These are phyloP conservation scores for Amiota minor DNA, from an alignment of 2,888 invertebrate genomes.

Conservation along the genomic window DNA sequence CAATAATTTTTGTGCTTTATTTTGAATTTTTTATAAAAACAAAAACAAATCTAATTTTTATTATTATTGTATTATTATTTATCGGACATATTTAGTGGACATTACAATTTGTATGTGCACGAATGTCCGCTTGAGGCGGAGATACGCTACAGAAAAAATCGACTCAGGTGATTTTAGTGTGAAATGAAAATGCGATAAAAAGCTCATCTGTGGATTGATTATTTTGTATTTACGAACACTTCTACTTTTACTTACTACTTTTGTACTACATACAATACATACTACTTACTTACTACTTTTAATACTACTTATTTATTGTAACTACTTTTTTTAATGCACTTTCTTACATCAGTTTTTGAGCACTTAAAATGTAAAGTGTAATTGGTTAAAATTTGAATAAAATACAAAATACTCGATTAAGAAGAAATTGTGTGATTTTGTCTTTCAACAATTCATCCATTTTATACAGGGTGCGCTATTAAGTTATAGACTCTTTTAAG, in stretches of 20 bases:
- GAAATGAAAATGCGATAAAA: not conserved
- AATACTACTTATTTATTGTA: too few relatives aligned
- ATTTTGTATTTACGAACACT: slow-evolving; percentile 19
- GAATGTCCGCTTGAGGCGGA: slow-evolving; percentile 74
- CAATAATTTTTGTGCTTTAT: slow-evolving; percentile 57
- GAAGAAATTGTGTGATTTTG: too few relatives aligned
- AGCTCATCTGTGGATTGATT: slow-evolving; percentile 2
- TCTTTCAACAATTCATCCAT: too few relatives aligned
- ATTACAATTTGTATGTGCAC: slow-evolving; percentile 72
- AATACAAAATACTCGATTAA: too few relatives aligned
- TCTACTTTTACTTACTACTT: not conserved
- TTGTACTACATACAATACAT: too few relatives aligned
- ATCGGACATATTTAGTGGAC: slow-evolving; percentile 60
- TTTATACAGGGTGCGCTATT: too few relatives aligned
- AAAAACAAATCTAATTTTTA: slow-evolving; percentile 33
- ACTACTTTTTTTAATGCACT: too few relatives aligned
- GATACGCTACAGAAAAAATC: slow-evolving; percentile 71
- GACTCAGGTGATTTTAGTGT: slow-evolving; percentile 72
- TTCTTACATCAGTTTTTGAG: too few relatives aligned
- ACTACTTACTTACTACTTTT: too few relatives aligned
- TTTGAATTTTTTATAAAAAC: slow-evolving; percentile 16
- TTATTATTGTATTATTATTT: not conserved
- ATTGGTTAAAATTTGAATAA: too few relatives aligned
- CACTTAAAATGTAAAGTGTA: too few relatives aligned
- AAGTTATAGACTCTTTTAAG: too few relatives aligned